Conservation (phyloP, 2,797 vertebrate species). For the Acanthiza pusilla region DNA sequence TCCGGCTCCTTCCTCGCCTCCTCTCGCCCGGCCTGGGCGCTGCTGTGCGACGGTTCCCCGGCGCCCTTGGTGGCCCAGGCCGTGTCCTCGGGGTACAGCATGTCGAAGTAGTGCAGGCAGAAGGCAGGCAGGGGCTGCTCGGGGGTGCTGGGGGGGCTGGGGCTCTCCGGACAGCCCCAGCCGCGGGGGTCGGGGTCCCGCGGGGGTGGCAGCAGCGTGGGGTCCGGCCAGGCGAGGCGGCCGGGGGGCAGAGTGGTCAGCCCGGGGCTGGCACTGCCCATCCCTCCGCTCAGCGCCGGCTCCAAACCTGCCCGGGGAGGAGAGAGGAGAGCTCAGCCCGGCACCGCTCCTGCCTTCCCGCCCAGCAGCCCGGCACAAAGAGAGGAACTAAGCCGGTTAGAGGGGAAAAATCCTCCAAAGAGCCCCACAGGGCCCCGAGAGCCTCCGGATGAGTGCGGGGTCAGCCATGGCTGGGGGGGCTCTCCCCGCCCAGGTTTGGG, state of each 20-base stretch:
- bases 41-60: conserved; percentile 58
- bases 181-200: conserved; percentile 54
- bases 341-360: conserved; percentile 4
- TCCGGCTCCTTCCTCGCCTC: conserved; percentile 65
- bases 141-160: conserved; percentile 69
- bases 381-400: conserved; percentile 75
- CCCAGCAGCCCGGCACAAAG: conserved; percentile 34
- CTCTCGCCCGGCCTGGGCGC: background rate
- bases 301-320: conserved; percentile 47
- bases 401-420: conserved; percentile 59
- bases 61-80: conserved; percentile 81
- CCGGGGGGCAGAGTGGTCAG: conserved; percentile 71
- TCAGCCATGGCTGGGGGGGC: conserved; percentile 61
- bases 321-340: conserved; percentile 8
- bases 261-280: conserved; percentile 84
- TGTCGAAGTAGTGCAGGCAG: conserved; percentile 91
- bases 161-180: conserved; percentile 80
- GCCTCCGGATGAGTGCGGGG: background rate
- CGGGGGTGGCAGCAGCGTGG: conserved; percentile 30
- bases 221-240: conserved; percentile 73
- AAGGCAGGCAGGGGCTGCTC: conserved; percentile 82
- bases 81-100: conserved; percentile 83
- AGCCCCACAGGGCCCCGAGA: conserved; percentile 51
- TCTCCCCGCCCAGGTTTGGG: conserved; percentile 73
- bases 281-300: conserved; percentile 45